phyloP scores from a whole-genome alignment of 2,113 vertebrate species.

The Malurus cyaneus region DNA sequence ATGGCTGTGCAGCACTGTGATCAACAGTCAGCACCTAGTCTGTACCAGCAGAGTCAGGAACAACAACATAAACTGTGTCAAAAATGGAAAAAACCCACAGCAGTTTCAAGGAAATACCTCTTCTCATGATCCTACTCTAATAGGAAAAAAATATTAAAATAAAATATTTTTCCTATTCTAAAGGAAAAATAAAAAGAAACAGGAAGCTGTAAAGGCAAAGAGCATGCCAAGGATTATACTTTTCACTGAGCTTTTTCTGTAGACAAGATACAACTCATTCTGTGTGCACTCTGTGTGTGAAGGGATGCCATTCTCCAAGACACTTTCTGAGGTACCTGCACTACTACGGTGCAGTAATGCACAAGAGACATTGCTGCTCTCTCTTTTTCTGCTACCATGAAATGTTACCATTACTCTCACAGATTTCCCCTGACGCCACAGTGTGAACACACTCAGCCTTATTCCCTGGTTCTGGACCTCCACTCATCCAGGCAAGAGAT shows the following conservation, averaged over 20 bases:
- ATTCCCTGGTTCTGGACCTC: not conserved
- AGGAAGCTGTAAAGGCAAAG: not conserved
- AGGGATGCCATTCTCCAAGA: not conserved
- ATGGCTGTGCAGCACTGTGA: not conserved
- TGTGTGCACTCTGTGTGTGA: not conserved
- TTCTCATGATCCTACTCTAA: not conserved
- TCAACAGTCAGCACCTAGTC: not conserved
- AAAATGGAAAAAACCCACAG: not conserved
- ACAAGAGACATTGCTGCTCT: not conserved
- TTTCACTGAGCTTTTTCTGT: not conserved
- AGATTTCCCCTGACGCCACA: not conserved
- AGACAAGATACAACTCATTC: accelerated
- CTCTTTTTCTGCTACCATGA: not conserved
- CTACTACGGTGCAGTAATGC: not conserved
- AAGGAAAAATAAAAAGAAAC: not conserved
- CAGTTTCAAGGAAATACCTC: not conserved
- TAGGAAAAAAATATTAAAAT: not conserved
- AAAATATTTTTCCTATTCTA: too few species aligned
- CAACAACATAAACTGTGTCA: not conserved
- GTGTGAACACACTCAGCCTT: not conserved
- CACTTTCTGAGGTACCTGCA: not conserved
- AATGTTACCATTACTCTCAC: not conserved
- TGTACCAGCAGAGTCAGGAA: not conserved
- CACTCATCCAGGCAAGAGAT: not conserved
- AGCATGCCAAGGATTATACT: not conserved